phyloP scores from a whole-genome alignment of 2,888 invertebrate genomes.

The Coleophora flavipennella region DNA sequence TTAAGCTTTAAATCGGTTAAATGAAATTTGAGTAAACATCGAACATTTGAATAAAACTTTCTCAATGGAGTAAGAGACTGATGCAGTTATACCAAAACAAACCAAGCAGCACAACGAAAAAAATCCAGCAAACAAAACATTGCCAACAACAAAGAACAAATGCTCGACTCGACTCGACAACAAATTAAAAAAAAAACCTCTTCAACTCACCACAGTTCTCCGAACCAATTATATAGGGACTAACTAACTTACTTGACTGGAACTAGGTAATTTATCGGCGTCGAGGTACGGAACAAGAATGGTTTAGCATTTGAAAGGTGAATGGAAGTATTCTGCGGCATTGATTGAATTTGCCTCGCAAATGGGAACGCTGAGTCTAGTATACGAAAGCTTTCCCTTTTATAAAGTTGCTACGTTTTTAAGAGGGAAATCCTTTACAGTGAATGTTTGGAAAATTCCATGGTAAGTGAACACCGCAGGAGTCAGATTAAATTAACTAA shows the following conservation, averaged over 20 bases:
- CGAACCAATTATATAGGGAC: constrained; percentile 21
- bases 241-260: background rate
- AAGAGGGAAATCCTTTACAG: too few species aligned
- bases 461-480: too few species aligned
- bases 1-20: too few species aligned
- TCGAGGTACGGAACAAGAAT: constrained; percentile 12
- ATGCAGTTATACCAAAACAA: too few species aligned
- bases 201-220: constrained; percentile 12
- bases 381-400: too few species aligned
- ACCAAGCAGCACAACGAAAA: background rate
- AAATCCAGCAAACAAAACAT: background rate
- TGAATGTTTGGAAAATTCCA: too few species aligned
- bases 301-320: constrained; percentile 17
- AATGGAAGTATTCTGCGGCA: constrained; percentile 8
- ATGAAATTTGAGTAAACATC: too few species aligned
- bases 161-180: background rate
- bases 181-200: background rate
- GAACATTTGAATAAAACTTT: too few species aligned
- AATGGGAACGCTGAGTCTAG: background rate
- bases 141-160: constrained; percentile 2
- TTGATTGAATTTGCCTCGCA: constrained; percentile 9
- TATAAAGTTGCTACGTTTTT: too few species aligned
- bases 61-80: too few species aligned
- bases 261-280: constrained; percentile 17
- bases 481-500: too few species aligned